These are phyloP conservation scores for Cataglyphis cursor DNA, from an alignment of 2,888 invertebrate species.

Conservation along the genomic window DNA sequence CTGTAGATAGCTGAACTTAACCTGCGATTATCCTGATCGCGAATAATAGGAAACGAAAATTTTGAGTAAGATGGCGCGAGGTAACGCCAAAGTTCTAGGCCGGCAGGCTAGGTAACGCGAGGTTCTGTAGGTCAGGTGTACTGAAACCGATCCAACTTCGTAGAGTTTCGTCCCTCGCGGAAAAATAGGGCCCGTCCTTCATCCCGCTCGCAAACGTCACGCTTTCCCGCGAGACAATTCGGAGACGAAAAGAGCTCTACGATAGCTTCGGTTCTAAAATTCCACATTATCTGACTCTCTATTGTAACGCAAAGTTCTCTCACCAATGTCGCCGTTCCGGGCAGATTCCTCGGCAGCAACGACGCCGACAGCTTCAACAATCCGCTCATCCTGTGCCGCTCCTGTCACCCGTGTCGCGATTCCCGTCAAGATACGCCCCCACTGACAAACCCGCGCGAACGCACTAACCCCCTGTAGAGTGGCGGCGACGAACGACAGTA, in stretches of 20 bases:
- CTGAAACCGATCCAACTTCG: background rate
- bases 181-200: background rate
- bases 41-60: background rate
- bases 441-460: constrained; percentile 30
- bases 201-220: background rate
- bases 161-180: background rate
- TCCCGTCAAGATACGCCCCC: constrained; percentile 6
- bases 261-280: too few species aligned
- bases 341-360: constrained; percentile 78
- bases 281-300: background rate
- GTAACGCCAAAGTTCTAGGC: constrained; percentile 27
- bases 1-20: too few species aligned
- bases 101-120: background rate
- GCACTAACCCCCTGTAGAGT: constrained; percentile 57
- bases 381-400: constrained; percentile 78
- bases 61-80: constrained; percentile 46
- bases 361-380: constrained; percentile 81
- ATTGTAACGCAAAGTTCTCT: constrained; percentile 54
- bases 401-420: too few species aligned
- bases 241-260: background rate
- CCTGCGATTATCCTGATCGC: background rate
- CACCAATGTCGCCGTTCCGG: constrained; percentile 76
- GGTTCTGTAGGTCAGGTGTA: constrained; percentile 29
- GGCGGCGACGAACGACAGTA: background rate
- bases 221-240: background rate